phyloP scores from a whole-genome alignment of 2,797 vertebrate genomes.

The Vultur gryphus region DNA sequence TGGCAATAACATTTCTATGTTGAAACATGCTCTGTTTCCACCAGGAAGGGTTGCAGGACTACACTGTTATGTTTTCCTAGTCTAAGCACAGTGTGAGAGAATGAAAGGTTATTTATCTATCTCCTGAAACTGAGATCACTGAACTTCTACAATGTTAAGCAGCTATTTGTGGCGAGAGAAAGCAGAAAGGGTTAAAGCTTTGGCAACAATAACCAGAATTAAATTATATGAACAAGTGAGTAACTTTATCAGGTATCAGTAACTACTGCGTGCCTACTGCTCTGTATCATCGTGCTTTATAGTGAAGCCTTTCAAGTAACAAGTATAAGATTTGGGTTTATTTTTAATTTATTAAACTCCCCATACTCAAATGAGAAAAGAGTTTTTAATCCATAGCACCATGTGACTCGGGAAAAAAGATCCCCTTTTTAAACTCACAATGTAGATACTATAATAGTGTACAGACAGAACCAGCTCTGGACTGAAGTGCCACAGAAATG shows the following conservation, averaged over 20 bases:
- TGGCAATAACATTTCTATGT: not conserved
- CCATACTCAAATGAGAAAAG: not conserved
- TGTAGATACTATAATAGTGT: not conserved
- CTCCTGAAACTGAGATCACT: not conserved
- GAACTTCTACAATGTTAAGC: not conserved
- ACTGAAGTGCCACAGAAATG: not conserved
- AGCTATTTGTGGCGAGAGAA: not conserved
- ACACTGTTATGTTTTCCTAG: not conserved
- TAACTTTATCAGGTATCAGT: not conserved
- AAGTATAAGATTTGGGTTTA: not conserved
- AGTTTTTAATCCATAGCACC: not conserved
- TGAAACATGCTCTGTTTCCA: not conserved
- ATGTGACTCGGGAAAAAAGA: not conserved
- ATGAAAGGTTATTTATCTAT: not conserved
- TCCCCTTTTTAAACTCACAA: not conserved
- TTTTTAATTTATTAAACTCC: not conserved
- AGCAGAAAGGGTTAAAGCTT: not conserved
- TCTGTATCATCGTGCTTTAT: not conserved
- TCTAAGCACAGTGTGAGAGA: not conserved
- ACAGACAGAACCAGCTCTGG: not conserved
- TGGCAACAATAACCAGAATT: not conserved
- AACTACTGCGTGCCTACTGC: not conserved
- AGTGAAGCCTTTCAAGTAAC: not conserved
- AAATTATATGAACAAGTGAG: not conserved
- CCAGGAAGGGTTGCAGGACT: not conserved